Evolutionary conservation across 2,113 vertebrate species (phyloP).

Genomic region (Sinocyclocheilus rhinocerous): DNA sequence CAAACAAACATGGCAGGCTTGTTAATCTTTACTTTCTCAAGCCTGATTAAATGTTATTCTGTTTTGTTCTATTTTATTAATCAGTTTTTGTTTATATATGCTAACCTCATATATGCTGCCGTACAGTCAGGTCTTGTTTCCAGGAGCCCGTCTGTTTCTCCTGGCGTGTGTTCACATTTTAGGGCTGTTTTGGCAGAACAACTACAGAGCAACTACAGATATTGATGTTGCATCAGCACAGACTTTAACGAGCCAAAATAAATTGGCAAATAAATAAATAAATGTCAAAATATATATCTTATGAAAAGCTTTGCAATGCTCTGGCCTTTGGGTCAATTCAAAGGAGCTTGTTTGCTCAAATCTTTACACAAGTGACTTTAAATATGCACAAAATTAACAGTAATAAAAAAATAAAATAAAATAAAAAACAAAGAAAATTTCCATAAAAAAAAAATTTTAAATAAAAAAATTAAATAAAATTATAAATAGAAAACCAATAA

Average conservation of each 20-base stretch:
- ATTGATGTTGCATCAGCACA: neutral
- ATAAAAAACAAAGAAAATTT: too few species aligned
- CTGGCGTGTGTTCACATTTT: neutral
- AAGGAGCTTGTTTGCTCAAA: neutral
- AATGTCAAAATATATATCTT: neutral
- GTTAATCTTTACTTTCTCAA: constrained; percentile 18
- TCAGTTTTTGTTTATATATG: neutral
- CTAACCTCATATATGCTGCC: neutral
- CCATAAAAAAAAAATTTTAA: too few species aligned
- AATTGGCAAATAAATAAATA: neutral
- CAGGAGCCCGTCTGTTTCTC: neutral
- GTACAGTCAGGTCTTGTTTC: neutral
- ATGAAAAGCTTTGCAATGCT: neutral
- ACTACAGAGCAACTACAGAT: neutral
- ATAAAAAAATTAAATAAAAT: too few species aligned
- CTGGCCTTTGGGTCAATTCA: too few species aligned
- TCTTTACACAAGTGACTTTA: neutral
- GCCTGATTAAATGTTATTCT: constrained; percentile 12
- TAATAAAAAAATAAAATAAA: too few species aligned
- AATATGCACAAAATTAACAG: neutral
- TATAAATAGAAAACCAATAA: too few species aligned
- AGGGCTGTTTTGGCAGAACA: neutral
- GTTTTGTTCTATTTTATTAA: constrained; percentile 33
- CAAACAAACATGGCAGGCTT: neutral
- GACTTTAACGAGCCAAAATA: neutral